These are phyloP conservation scores for Pangasianodon hypophthalmus DNA, from an alignment of 2,113 vertebrate species.

Conservation along the genomic window DNA sequence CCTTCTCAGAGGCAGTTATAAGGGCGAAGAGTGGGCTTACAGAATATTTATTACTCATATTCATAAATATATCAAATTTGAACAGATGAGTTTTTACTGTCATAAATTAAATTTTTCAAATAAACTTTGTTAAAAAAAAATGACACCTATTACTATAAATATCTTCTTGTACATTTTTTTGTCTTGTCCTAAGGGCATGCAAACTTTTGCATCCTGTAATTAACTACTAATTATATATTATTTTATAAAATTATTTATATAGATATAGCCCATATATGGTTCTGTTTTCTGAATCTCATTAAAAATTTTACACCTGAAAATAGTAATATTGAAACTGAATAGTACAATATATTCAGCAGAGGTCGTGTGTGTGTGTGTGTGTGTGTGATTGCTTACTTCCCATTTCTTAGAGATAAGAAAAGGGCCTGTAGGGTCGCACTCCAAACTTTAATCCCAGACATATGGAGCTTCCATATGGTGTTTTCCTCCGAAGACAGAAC, in stretches of 20 bases:
- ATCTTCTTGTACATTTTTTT: not conserved
- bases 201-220: not conserved
- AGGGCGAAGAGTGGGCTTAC: not conserved
- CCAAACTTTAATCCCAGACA: constrained; percentile 21
- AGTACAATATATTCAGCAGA: no score
- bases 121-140: not conserved
- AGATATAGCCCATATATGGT: not conserved
- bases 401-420: constrained; percentile 7
- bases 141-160: not conserved
- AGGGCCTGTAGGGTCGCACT: not conserved
- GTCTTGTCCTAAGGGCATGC: not conserved
- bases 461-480: constrained; percentile 41
- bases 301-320: not conserved
- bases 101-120: not conserved
- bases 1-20: not conserved
- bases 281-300: not conserved
- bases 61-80: not conserved
- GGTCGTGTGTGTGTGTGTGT: not conserved
- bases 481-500: not conserved
- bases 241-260: not conserved
- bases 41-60: not conserved
- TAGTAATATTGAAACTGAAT: not conserved
- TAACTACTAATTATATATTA: not conserved
- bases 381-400: not conserved
- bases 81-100: not conserved